Evolutionary conservation across 2,113 vertebrate genomes (phyloP), one percentile per base, ranked within the genome.

Genomic region (Tricholaema leucomelas): DNA sequence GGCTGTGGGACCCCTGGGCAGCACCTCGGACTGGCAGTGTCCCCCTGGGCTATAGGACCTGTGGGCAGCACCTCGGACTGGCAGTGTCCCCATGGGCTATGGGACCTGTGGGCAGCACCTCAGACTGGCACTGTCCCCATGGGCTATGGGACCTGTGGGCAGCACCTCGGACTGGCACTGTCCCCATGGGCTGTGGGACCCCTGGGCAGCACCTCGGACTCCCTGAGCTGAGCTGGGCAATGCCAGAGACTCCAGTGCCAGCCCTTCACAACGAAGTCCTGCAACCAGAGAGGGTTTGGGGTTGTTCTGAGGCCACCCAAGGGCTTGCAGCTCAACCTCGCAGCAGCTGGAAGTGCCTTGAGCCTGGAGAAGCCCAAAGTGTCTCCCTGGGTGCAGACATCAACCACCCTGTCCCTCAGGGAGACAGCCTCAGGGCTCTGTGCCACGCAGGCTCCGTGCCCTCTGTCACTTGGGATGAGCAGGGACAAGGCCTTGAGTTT

Each of bases 371-470:
- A 10, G 12, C 31, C 10, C 6, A 1, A 10, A 64, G 8, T 19
- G 7, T 19, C 61, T 65, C 52, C 48, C 44, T 78, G 80, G 50
- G 15, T 50, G 10, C 24, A 48, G 19, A 15, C 33, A 36, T 31
- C 40, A 46, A 56, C 81, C n/a, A 12, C 31, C 24, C 20, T 8
- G 15, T 65, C 25, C 52, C 30, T 75, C 21, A 8, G 58, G 82
- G 24, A n/a, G 58, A 19, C 52, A n/a, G 76, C 42, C 35, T 27
- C 6, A 0, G 40, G 35, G 18, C 35, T 52, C 46, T 33, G 60
- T 20, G 67, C 8, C 7, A 0, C 1, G 12, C 23, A 19, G 35
- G 15, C 50, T n/a, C 2, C 0, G 0, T 50, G 40, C 70, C 40
- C n/a, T 59, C 33, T 30, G 63, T 75, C 36, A 10, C 60, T 63